A percentile compares a stretch with the other conserved stretches of the same genome.
These are phyloP conservation scores for Thereuonema tuberculata DNA, from an alignment of 1,140 invertebrate genomes.

Conservation along the genomic window DNA sequence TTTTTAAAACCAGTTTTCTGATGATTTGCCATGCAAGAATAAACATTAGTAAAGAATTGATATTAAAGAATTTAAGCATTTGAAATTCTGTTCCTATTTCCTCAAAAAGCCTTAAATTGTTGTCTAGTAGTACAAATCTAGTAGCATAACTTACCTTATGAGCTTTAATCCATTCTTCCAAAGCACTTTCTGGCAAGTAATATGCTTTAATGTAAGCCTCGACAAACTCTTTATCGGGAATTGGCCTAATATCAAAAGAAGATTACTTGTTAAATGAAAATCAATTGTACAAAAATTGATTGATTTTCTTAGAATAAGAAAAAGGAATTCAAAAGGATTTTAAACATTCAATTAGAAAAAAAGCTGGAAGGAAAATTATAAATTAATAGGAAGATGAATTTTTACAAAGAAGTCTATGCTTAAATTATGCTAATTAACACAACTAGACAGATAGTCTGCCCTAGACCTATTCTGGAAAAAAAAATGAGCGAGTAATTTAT, in stretches of 20 bases:
- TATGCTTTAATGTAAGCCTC: constrained; percentile 93
- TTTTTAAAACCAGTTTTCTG: too few relatives aligned
- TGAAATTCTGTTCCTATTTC: too few relatives aligned
- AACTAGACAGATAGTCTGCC: too few relatives aligned
- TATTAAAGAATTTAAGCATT: too few relatives aligned
- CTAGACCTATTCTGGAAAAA: too few relatives aligned
- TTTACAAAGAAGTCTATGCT: neutral
- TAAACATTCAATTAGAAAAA: neutral
- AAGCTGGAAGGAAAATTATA: neutral
- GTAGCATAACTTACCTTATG: constrained; percentile 44
- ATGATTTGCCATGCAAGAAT: too few relatives aligned
- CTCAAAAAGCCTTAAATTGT: too few relatives aligned
- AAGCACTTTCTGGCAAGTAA: constrained; percentile 71
- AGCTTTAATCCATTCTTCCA: constrained; percentile 77
- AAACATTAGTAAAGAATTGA: too few relatives aligned
- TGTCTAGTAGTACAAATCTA: neutral
- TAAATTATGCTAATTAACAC: neutral
- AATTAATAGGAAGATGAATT: neutral
- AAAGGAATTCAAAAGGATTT: neutral
- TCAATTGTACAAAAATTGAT: neutral
- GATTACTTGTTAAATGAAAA: neutral
- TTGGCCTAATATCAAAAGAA: constrained; percentile 38
- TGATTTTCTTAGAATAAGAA: neutral
- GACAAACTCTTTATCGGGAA: constrained; percentile 79
- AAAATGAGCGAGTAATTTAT: too few relatives aligned